Evolutionary conservation across 2,888 invertebrate genomes (phyloP), one percentile per base, ranked within the genome.

Genomic region (Anaspis maculata): DNA sequence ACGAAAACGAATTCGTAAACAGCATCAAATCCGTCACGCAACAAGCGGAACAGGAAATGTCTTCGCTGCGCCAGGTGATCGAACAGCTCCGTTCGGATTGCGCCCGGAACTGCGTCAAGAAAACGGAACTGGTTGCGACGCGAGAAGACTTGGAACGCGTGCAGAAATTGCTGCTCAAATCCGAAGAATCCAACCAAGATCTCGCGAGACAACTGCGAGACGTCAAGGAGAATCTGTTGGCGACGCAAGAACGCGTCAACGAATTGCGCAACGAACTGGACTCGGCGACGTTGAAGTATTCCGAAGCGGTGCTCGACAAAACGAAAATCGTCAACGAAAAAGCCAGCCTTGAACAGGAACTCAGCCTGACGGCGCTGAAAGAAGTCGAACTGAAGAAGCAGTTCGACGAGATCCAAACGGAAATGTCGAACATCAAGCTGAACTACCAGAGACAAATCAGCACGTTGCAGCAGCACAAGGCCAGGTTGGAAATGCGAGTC

Each of bases 291-390:
- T 67, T 85, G n/a, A 75, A 79, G 42, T 79, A 80, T 12, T 85
- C 86, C 0, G 79, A 83, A 54, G 76, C 77, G 1, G 74, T 82
- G 1, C 66, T 83, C 21, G 85, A 87, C 49, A 75, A 84, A 49
- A 80, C 82, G 0, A 77, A 81, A 45, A 70, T 82, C 2, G 73
- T 77, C 32, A 82, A 82, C 44, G 84, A 85, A 26, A 77, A 79
- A 44, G 54, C 79, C 14, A 70, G 71, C 13, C 57, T 83, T 15
- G 83, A 86, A 57, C 71, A 75, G 46, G 75, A 79, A 51, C 50
- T 78, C 7, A 71, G 74, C 45, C 73, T 74, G 41, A 62, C 73
- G 5, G 69, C 30, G 57, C 13, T 26, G 42, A 53, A 16, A 10
- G 30, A 37, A 19, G 13, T 29, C 7, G 37, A 37, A 10, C 7